Evolutionary conservation across 2,797 vertebrate genomes (phyloP), one percentile per base, ranked within the genome.

Genomic region (Phalanger gymnotis): DNA sequence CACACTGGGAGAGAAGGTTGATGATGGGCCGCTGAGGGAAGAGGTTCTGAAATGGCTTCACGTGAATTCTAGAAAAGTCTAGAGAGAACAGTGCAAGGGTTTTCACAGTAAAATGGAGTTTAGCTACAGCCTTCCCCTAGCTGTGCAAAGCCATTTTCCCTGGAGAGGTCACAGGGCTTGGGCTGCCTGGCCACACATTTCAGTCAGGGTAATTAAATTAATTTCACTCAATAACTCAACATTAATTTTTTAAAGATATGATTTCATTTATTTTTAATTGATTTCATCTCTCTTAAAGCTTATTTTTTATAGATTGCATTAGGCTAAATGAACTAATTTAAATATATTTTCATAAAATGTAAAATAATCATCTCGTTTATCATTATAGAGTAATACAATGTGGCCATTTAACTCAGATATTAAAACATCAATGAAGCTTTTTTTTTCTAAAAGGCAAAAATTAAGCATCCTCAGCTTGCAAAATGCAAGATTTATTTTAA

Each of bases 191-290:
- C 28, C 94, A 93, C 47, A 53, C 34, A 54, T n/a, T 94, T 96
- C 34, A 57, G 90, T 58, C 51, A 58, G 92, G 93, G 53, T 92
- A 94, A 93, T 81, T 54, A 94, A 97, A 95, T 95, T 56, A 90
- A 87, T 95, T 54, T n/a, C 12, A 93, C 27, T 94, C 94, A 97
- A 92, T 81, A 95, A 97, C 92, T 95, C 89, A 96, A 97, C 98
- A 91, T 34, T 91, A 96, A 96, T 53, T 95, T 97, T 96, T 96
- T 93, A 93, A 97, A 97, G 87, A 95, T 22, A 97, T 96, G 81
- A 95, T 92, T 96, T 95, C 3, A 95, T 93, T 54, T 94, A 73
- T 96, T 98, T 97, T 96, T 61, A 97, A 96, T 95, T 96, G 94
- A 97, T 95, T 53, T 89, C 92, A 53, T 96, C 19, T 96, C 95